Evolutionary conservation across 1,140 invertebrate genomes (phyloP).

Genomic region (Brachionus paranguensis): DNA sequence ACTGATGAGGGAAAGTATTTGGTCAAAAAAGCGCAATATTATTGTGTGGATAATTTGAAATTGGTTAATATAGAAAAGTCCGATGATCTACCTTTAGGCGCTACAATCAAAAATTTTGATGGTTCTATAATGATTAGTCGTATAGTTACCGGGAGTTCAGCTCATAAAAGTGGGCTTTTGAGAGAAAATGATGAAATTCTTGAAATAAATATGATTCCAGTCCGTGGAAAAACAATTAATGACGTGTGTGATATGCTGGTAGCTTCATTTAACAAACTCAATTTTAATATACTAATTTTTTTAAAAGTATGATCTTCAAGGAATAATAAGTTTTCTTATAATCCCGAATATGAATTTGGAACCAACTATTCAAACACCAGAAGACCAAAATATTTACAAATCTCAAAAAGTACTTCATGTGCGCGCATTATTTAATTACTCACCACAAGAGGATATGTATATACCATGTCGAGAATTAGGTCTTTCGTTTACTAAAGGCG

Average conservation of each 20-base stretch:
- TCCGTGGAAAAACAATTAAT: slow-evolving; percentile 92
- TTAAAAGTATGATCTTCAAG: slow-evolving; percentile 71
- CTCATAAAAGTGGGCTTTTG: slow-evolving; percentile 79
- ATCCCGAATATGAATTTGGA: slow-evolving; percentile 60
- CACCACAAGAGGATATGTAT: slow-evolving; percentile 93
- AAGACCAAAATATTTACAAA: neutral
- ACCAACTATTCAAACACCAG: neutral
- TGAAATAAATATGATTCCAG: slow-evolving; percentile 88
- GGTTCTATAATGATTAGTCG: slow-evolving; percentile 82
- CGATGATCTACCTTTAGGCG: slow-evolving; percentile 75
- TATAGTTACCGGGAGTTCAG: slow-evolving; percentile 86
- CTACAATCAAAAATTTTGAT: slow-evolving; percentile 60
- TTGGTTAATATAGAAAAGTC: slow-evolving; percentile 95
- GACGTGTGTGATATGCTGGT: slow-evolving; percentile 87
- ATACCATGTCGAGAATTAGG: slow-evolving; percentile 93
- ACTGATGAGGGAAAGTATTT: slow-evolving; percentile 46
- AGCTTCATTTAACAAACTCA: neutral
- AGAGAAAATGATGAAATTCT: slow-evolving; percentile 94
- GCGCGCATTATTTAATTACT: slow-evolving; percentile 92
- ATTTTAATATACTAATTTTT: neutral
- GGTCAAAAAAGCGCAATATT: slow-evolving; percentile 55
- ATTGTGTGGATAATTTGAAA: slow-evolving; percentile 74
- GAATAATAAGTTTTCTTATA: slow-evolving; percentile 85
- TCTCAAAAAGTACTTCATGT: slow-evolving; percentile 63
- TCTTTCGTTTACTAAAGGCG: slow-evolving; percentile 83